Evolutionary conservation across 2,797 vertebrate species (phyloP), one percentile per base, ranked within the genome.

Genomic region (Halcyon leucocephala): DNA sequence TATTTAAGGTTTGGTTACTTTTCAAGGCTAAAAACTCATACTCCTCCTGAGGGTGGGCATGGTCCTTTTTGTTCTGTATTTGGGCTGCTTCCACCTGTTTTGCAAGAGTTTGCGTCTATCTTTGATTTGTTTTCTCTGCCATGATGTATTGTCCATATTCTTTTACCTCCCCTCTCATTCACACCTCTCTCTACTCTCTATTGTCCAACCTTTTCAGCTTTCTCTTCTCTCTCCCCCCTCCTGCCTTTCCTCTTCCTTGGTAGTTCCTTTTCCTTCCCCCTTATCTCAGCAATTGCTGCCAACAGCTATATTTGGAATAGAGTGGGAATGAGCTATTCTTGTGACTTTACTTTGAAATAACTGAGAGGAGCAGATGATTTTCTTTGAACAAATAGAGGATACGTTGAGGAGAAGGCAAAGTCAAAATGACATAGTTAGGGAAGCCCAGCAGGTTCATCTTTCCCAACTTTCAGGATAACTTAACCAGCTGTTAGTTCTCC

Each of bases 281-380:
- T 93, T 96, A 89, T 96, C 85, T 95, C 95, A 83, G 94, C 88
- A 96, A 92, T 96, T 65, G 83, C 92, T 97, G 95, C 94, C 94
- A 96, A 93, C 86, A 93, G 86, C 96, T 97, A 97, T 96, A 97
- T 97, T 97, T 97, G 95, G 94, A 96, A 97, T 76, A 90, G 95
- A 97, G 97, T 97, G 95, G 97, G 96, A 97, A 97, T 94, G 97
- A 96, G 90, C 95, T 97, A 97, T 97, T 97, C 93, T 97, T 97
- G 96, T 96, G 95, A 93, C 78, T 97, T 96, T 95, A 89, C 94
- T 96, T 93, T 91, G 82, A 97, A 97, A 97, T 96, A 95, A 91
- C 92, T 91, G 92, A 91, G 87, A 94, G 80, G 73, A 92, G 73
- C 93, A 94, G 94, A 97, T 93, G 54, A 93, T 93, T 95, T 97